Percentiles rank a stretch among this genome's conserved stretches.
Conservation (phyloP, 2,113 vertebrate species). For the Peromyscus maniculatus region DNA sequence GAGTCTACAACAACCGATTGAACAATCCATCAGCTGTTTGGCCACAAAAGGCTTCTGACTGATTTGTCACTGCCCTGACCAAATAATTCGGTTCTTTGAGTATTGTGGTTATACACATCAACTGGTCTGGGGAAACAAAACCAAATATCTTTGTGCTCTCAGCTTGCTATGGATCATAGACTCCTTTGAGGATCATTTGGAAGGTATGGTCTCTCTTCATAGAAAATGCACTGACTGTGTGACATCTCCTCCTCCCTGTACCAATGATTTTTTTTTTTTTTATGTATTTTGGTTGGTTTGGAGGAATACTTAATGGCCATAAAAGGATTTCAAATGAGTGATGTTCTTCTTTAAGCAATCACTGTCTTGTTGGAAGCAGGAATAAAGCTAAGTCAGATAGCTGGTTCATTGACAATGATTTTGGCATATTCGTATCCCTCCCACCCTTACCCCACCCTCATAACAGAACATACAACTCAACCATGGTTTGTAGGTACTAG, state of each 20-base stretch:
- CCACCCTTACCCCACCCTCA: accelerated
- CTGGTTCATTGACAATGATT: slow-evolving; percentile 26
- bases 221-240: slow-evolving; percentile 2
- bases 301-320: not conserved
- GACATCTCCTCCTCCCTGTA: not conserved
- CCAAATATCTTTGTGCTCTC: slow-evolving; percentile 7
- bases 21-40: slow-evolving; percentile 78
- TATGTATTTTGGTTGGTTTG: not conserved
- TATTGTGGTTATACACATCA: slow-evolving; percentile 10
- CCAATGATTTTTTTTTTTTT: not conserved
- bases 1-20: slow-evolving; percentile 84
- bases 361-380: slow-evolving; percentile 39
- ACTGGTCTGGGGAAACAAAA: slow-evolving; percentile 15
- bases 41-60: slow-evolving; percentile 52
- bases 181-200: slow-evolving; percentile 18
- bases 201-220: slow-evolving; percentile 34
- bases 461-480: not conserved
- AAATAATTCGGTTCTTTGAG: not conserved
- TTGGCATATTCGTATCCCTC: not conserved
- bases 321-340: not conserved
- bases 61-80: slow-evolving; percentile 64
- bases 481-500: not conserved
- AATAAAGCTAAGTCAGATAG: not conserved
- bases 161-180: slow-evolving; percentile 37
- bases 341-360: slow-evolving; percentile 12